Percentiles rank a stretch among this genome's conserved stretches.
Conservation (phyloP, 2,797 vertebrate genomes). For the Rhynchotus rufescens region DNA sequence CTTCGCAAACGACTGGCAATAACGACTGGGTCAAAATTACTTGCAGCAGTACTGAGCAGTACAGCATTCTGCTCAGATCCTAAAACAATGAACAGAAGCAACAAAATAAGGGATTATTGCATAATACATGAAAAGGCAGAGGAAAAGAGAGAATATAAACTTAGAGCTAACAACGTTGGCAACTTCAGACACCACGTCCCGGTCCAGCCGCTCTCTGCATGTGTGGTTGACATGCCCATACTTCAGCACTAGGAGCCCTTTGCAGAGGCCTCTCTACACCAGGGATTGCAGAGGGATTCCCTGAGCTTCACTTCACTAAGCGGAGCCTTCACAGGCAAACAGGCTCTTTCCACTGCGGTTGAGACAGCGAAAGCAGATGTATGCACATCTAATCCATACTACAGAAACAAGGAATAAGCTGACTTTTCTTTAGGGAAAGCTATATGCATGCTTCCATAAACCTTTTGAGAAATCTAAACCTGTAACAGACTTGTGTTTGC, state of each 20-base stretch:
- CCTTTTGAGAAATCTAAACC: not conserved
- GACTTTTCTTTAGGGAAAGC: not conserved
- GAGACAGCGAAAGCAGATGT: not conserved
- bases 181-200: not conserved
- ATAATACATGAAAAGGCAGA: rapidly evolving
- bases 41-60: no score
- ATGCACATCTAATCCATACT: rapidly evolving
- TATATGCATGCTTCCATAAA: not conserved
- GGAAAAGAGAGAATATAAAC: not conserved
- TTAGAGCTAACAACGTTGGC: not conserved
- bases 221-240: not conserved
- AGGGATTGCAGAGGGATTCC: not conserved
- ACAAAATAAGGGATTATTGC: not conserved
- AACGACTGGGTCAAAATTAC: constrained; percentile 23
- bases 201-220: not conserved
- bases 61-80: rapidly evolving
- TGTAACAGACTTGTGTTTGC: not conserved
- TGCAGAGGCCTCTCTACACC: not conserved
- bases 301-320: not conserved
- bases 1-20: constrained; percentile 49
- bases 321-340: not conserved
- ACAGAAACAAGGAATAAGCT: rapidly evolving
- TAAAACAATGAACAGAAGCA: not conserved
- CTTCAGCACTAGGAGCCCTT: not conserved
- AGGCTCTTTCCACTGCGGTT: not conserved